These are phyloP conservation scores for Aphelenchoides bicaudatus DNA, from an alignment of 2,888 invertebrate species.

Conservation along the genomic window DNA sequence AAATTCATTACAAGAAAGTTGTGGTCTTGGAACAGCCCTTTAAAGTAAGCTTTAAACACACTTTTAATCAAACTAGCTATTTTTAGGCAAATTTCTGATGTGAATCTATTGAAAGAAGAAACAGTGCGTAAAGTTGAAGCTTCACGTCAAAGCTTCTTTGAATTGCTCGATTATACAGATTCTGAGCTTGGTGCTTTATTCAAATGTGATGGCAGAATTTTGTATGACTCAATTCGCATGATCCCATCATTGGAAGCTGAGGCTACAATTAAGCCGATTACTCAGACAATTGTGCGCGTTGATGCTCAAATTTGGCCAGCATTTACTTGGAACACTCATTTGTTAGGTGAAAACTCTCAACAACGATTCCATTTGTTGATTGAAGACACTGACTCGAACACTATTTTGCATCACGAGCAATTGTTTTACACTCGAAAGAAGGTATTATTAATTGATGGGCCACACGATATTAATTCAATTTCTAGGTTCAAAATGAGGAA, in stretches of 20 bases:
- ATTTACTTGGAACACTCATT: slow-evolving; percentile 63
- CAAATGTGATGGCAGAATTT: slow-evolving; percentile 56
- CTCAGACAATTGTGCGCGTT: slow-evolving; percentile 66
- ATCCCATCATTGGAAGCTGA: slow-evolving; percentile 81
- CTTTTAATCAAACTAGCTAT: too few relatives aligned
- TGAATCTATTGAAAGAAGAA: slow-evolving; percentile 22
- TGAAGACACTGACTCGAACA: slow-evolving; percentile 87
- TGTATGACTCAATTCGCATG: slow-evolving; percentile 79
- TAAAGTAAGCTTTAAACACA: slow-evolving; percentile 14
- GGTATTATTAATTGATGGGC: slow-evolving; percentile 63
- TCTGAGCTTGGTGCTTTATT: slow-evolving; percentile 73
- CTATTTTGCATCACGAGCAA: slow-evolving; percentile 91
- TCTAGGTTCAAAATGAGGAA: slow-evolving; percentile 71
- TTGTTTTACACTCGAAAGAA: slow-evolving; percentile 78
- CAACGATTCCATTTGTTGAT: slow-evolving; percentile 97
- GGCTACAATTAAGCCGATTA: slow-evolving; percentile 86
- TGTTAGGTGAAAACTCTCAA: slow-evolving; percentile 74
- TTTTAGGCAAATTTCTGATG: slow-evolving; percentile 65
- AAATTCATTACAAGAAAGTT: slow-evolving; percentile 88
- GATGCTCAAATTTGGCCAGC: slow-evolving; percentile 66
- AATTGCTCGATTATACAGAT: slow-evolving; percentile 79
- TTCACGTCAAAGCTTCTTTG: slow-evolving; percentile 65
- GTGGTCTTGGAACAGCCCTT: slow-evolving; percentile 70
- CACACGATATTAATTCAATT: slow-evolving; percentile 1
- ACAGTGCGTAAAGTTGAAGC: slow-evolving; percentile 35